These are phyloP conservation scores for Chiloscyllium plagiosum DNA, from an alignment of 2,113 vertebrate genomes.

Conservation along the genomic window DNA sequence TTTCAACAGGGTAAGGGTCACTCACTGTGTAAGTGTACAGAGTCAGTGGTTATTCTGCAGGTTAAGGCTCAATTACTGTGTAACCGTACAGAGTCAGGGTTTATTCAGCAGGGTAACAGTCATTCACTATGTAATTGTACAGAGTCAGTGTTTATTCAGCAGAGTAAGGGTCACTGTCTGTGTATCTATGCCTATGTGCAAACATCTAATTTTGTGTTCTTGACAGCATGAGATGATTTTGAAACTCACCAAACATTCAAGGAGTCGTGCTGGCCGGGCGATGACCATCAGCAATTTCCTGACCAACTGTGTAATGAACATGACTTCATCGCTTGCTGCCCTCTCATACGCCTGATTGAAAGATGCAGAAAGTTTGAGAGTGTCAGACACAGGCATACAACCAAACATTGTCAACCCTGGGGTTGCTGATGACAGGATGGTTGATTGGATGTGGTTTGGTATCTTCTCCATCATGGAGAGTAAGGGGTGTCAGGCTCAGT, in stretches of 20 bases:
- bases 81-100: background rate
- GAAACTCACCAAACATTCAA: constrained; percentile 83
- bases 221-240: too few species aligned
- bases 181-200: background rate
- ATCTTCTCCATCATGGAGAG: background rate
- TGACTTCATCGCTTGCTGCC: constrained; percentile 86
- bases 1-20: too few species aligned
- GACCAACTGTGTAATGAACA: constrained; percentile 76
- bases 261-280: constrained; percentile 81
- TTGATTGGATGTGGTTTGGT: too few species aligned
- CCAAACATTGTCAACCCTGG: too few species aligned
- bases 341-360: constrained; percentile 75
- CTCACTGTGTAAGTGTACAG: too few species aligned
- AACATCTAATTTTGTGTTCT: background rate
- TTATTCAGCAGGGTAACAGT: background rate
- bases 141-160: background rate
- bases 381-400: background rate
- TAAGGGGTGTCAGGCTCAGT: background rate
- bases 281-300: constrained; percentile 92
- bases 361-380: background rate
- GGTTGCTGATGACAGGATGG: background rate
- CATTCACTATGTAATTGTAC: background rate
- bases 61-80: background rate
- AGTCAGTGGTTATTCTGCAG: too few species aligned
- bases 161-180: background rate